These are phyloP conservation scores for Osmoderma eremita DNA, from an alignment of 2,888 invertebrate genomes.

Conservation along the genomic window DNA sequence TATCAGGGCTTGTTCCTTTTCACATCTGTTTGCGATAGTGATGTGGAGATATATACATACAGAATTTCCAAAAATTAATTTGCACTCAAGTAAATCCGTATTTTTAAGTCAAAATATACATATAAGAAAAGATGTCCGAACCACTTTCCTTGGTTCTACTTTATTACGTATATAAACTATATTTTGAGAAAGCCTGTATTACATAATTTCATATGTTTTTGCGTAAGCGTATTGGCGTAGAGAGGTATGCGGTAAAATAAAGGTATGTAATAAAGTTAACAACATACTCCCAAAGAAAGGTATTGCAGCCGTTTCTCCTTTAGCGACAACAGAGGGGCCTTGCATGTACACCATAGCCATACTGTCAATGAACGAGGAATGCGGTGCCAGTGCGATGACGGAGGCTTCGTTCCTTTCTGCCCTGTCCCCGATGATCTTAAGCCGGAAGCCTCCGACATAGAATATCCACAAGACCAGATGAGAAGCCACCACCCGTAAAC, in stretches of 20 bases:
- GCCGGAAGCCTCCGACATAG: constrained; percentile 83
- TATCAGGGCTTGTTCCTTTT: too few relatives aligned
- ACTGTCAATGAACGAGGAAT: constrained; percentile 91
- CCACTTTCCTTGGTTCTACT: too few relatives aligned
- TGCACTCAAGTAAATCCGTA: too few relatives aligned
- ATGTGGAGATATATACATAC: too few relatives aligned
- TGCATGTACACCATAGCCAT: constrained; percentile 83
- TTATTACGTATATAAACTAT: too few relatives aligned
- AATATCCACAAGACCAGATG: constrained; percentile 80
- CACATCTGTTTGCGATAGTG: too few relatives aligned
- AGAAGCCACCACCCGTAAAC: constrained; percentile 70
- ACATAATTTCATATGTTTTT: not conserved
- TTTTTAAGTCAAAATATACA: too few relatives aligned
- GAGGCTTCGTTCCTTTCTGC: constrained; percentile 76
- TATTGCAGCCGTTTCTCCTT: constrained; percentile 82
- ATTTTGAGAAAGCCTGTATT: too few relatives aligned
- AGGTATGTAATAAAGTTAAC: not conserved
- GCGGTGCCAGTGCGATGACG: constrained; percentile 87
- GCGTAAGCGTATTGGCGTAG: constrained; percentile 29
- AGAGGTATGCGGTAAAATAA: not conserved
- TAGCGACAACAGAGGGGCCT: constrained; percentile 91
- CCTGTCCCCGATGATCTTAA: constrained; percentile 78
- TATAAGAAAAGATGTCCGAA: too few relatives aligned
- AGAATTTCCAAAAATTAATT: too few relatives aligned
- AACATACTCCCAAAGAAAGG: constrained; percentile 90